phyloP scores from a whole-genome alignment of 2,888 invertebrate genomes.

The Sarcophaga caerulescens region DNA sequence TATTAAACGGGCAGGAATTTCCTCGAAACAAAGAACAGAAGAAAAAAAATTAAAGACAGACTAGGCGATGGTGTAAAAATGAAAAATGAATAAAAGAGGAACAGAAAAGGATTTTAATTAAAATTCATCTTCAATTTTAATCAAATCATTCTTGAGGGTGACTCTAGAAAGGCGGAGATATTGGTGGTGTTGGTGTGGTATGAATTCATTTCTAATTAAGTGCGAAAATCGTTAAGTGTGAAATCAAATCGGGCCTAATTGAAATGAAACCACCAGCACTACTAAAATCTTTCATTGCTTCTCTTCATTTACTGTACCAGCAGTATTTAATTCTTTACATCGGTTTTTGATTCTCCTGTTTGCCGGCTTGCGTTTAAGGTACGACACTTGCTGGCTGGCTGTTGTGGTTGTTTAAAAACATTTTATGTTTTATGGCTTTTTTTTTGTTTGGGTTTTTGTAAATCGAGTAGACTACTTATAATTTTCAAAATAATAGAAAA shows the following conservation, averaged over 20 bases:
- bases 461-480: slow-evolving; percentile 45
- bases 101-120: slow-evolving; percentile 78
- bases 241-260: slow-evolving; percentile 78
- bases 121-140: slow-evolving; percentile 81
- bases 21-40: neutral
- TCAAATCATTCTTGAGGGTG: slow-evolving; percentile 78
- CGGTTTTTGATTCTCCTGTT: neutral
- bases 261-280: slow-evolving; percentile 60
- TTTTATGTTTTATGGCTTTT: slow-evolving; percentile 37
- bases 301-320: neutral
- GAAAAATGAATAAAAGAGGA: slow-evolving; percentile 61
- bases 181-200: slow-evolving; percentile 1
- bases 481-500: slow-evolving; percentile 24
- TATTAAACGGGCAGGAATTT: neutral
- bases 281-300: neutral
- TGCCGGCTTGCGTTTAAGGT: neutral
- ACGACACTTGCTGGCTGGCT: slow-evolving; percentile 37
- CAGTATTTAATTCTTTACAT: slow-evolving; percentile 38
- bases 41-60: too few relatives aligned
- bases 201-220: slow-evolving; percentile 79
- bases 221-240: slow-evolving; percentile 81
- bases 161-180: neutral
- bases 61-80: slow-evolving; percentile 37
- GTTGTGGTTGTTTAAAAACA: slow-evolving; percentile 33
- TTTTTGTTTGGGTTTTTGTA: slow-evolving; percentile 9